These are phyloP conservation scores for Pyrocephalus nanus DNA, from an alignment of 2,797 vertebrate genomes.

Conservation along the genomic window DNA sequence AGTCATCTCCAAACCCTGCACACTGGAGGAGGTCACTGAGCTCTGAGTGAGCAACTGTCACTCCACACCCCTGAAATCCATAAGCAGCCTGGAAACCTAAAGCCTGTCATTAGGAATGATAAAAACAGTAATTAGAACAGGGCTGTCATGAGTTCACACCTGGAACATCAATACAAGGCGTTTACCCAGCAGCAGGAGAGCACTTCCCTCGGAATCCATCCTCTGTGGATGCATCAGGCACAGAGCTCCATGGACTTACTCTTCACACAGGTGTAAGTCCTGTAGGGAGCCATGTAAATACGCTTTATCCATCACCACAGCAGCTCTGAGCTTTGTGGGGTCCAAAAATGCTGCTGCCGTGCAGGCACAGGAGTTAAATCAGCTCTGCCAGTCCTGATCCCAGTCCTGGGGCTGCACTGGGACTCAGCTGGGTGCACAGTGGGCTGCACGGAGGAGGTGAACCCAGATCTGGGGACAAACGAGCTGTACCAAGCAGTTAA, in stretches of 20 bases:
- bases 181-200: constrained; percentile 9
- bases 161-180: background rate
- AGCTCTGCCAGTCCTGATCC: background rate
- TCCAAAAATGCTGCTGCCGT: background rate
- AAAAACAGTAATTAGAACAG: constrained; percentile 45
- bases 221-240: background rate
- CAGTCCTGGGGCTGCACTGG: background rate
- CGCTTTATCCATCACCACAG: background rate
- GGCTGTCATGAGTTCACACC: background rate
- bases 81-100: constrained; percentile 9
- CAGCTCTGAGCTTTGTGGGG: background rate
- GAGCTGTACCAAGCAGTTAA: background rate
- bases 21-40: background rate
- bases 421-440: background rate
- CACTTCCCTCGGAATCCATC: background rate
- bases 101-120: constrained; percentile 43
- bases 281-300: background rate
- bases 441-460: background rate
- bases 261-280: background rate
- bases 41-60: background rate
- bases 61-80: constrained; percentile 19
- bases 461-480: background rate
- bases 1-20: background rate
- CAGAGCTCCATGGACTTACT: background rate
- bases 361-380: background rate